Evolutionary conservation across 1,140 invertebrate species (phyloP).

Genomic region (Physella acuta): DNA sequence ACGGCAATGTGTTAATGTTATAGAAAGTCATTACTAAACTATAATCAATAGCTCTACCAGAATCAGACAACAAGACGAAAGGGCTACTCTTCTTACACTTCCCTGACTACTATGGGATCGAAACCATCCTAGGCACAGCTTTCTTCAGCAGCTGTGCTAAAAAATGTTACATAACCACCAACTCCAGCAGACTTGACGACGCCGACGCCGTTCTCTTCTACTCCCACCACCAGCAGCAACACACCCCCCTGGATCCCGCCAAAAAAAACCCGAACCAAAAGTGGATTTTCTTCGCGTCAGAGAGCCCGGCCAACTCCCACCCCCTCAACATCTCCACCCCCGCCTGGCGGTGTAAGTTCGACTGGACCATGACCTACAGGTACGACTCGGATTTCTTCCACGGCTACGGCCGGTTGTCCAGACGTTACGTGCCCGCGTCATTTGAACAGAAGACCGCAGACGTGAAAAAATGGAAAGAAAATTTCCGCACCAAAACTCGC

Average conservation of each 20-base stretch:
- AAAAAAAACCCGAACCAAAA: constrained; percentile 17
- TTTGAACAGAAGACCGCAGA: neutral
- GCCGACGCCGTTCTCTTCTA: constrained; percentile 24
- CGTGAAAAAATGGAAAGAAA: constrained; percentile 2
- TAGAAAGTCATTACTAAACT: too few relatives aligned
- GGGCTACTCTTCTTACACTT: constrained; percentile 24
- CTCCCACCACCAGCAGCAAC: constrained; percentile 14
- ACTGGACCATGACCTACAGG: constrained; percentile 78
- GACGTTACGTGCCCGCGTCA: neutral
- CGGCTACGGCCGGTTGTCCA: constrained; percentile 29
- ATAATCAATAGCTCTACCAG: too few relatives aligned
- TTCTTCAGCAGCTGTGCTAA: constrained; percentile 11
- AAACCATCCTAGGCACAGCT: neutral
- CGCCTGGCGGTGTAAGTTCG: constrained; percentile 61
- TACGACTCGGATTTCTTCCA: constrained; percentile 62
- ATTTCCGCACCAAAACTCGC: constrained; percentile 29
- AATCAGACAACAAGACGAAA: too few relatives aligned
- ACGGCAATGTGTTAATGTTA: too few relatives aligned
- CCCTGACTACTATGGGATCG: constrained; percentile 26
- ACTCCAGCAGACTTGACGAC: neutral
- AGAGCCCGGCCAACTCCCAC: constrained; percentile 19
- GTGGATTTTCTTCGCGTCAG: constrained; percentile 35
- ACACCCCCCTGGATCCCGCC: neutral
- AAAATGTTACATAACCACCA: constrained; percentile 15
- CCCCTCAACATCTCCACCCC: constrained; percentile 5